Evolutionary conservation across 2,113 vertebrate genomes (phyloP).

Genomic region (Ochotona curzoniae): DNA sequence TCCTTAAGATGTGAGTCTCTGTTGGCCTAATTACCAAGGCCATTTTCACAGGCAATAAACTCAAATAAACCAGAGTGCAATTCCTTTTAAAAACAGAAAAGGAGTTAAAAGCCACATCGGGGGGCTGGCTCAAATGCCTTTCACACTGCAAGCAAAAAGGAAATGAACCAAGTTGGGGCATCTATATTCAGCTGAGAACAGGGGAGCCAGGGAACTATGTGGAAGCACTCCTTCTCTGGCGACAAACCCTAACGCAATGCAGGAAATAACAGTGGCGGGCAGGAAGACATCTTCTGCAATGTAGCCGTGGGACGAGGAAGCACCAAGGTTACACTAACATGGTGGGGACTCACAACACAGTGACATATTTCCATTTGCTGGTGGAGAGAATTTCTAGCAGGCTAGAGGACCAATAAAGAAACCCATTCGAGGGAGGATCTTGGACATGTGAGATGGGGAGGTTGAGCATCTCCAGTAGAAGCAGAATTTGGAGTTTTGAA

Average conservation of each 20-base stretch:
- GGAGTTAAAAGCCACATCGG: background rate
- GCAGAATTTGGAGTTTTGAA: background rate
- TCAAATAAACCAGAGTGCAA: background rate
- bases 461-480: rapidly evolving
- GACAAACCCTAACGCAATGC: too few species aligned
- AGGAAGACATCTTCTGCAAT: background rate
- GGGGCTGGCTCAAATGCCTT: background rate
- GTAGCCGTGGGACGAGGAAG: background rate
- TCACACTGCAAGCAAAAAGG: background rate
- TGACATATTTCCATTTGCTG: background rate
- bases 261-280: rapidly evolving
- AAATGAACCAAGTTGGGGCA: background rate
- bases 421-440: rapidly evolving
- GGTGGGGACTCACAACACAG: rapidly evolving
- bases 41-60: conserved; percentile 47
- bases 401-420: rapidly evolving
- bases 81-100: background rate
- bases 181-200: background rate
- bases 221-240: rapidly evolving
- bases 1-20: background rate
- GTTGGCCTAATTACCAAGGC: conserved; percentile 46
- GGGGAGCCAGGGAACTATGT: rapidly evolving
- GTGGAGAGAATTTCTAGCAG: background rate
- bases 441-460: background rate
- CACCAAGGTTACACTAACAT: rapidly evolving